Evolutionary conservation across 1,140 invertebrate species (phyloP).

Genomic region (Tribolium castaneum): DNA sequence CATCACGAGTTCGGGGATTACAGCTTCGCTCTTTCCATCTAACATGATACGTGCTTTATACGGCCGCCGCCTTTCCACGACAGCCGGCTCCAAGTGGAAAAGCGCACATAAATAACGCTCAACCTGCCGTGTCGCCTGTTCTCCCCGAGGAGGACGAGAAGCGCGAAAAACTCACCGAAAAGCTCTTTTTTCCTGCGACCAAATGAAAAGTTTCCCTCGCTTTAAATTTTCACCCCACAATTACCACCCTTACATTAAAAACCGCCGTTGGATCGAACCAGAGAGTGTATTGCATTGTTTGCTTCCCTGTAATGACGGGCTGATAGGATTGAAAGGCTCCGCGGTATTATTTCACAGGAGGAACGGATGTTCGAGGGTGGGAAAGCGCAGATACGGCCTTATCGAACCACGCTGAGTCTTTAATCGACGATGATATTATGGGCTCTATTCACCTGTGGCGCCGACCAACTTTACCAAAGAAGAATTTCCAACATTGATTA

Average conservation of each 20-base stretch:
- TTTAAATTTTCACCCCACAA: constrained; percentile 28
- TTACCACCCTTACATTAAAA: constrained; percentile 35
- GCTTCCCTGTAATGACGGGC: constrained; percentile 32
- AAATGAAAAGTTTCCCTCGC: constrained; percentile 48
- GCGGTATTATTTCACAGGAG: constrained; percentile 31
- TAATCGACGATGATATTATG: constrained; percentile 30
- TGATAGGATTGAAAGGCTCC: constrained; percentile 34
- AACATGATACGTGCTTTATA: constrained; percentile 61
- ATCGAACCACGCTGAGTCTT: constrained; percentile 29
- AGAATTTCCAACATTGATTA: constrained; percentile 31
- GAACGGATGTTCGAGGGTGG: constrained; percentile 32
- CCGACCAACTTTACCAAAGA: constrained; percentile 27
- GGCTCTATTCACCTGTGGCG: constrained; percentile 30
- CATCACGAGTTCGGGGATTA: constrained; percentile 59
- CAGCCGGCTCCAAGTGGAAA: constrained; percentile 57
- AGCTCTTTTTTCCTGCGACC: constrained; percentile 46
- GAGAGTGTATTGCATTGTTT: constrained; percentile 29
- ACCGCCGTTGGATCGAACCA: constrained; percentile 14
- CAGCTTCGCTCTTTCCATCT: constrained; percentile 54
- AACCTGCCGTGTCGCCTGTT: constrained; percentile 59
- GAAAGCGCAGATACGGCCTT: constrained; percentile 28
- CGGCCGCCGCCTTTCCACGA: constrained; percentile 52
- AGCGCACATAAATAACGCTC: constrained; percentile 62
- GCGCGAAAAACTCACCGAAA: constrained; percentile 49
- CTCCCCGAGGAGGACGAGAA: constrained; percentile 48